Evolutionary conservation across 2,797 vertebrate species (phyloP).

Genomic region (Danio choprae): DNA sequence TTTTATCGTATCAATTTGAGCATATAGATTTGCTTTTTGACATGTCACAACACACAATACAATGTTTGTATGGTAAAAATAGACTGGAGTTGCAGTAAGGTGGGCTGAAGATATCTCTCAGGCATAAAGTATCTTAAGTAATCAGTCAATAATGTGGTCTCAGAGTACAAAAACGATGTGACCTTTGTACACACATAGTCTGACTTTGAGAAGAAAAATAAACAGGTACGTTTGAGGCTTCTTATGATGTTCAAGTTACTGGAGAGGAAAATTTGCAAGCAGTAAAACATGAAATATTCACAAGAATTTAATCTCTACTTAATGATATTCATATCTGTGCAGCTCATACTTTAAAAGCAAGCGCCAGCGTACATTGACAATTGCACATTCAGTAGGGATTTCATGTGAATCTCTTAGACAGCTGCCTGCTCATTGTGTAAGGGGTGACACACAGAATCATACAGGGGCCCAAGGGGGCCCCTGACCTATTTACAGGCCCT

Average conservation of each 20-base stretch:
- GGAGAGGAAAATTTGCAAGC: not conserved
- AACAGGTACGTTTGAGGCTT: conserved; percentile 5
- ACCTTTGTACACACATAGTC: not conserved
- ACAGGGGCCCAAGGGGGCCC: conserved; percentile 57
- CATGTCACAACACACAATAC: no score
- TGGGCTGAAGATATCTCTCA: conserved; percentile 29
- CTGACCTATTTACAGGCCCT: conserved; percentile 60
- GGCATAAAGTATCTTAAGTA: conserved; percentile 72
- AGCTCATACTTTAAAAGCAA: not conserved
- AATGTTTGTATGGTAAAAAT: no score
- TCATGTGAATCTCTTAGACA: conserved; percentile 50
- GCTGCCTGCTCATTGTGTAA: conserved; percentile 62
- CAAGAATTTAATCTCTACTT: conserved; percentile 16
- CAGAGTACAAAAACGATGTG: conserved; percentile 35
- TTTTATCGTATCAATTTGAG: no score
- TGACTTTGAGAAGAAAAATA: not conserved
- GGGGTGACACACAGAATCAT: conserved; percentile 60
- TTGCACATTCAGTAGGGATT: conserved; percentile 46
- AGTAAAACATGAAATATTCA: conserved; percentile 33
- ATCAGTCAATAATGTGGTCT: conserved; percentile 67
- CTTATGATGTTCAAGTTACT: not conserved
- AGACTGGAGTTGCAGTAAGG: conserved; percentile 2
- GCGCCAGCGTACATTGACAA: conserved; percentile 30
- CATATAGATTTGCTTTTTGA: no score
- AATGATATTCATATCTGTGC: conserved; percentile 2